Conservation (phyloP, 2,888 invertebrate genomes). For the Pollenia labialis region DNA sequence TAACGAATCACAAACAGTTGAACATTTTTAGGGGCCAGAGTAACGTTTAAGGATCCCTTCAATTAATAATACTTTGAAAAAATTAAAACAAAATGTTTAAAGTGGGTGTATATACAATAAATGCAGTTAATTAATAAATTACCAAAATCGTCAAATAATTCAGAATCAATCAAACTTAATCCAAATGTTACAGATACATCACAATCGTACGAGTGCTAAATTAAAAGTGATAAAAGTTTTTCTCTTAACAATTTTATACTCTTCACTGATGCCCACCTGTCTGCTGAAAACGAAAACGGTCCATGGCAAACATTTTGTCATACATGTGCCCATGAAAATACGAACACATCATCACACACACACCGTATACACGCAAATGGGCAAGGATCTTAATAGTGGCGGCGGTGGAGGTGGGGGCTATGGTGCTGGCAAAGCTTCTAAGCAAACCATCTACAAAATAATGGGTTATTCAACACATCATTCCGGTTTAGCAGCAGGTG, state of each 20-base stretch:
- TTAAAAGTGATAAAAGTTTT: conserved; percentile 58
- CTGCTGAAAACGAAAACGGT: conserved; percentile 60
- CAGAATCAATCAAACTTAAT: conserved; percentile 18
- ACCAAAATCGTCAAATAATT: conserved; percentile 13
- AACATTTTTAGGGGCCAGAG: conserved; percentile 44
- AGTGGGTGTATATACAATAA: conserved; percentile 51
- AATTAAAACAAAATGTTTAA: conserved; percentile 51
- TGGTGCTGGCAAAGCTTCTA: conserved; percentile 80
- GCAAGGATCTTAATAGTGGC: conserved; percentile 81
- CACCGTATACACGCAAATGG: conserved; percentile 88
- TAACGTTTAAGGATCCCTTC: conserved; percentile 42
- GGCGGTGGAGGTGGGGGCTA: conserved; percentile 45
- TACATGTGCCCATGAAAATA: conserved; percentile 91
- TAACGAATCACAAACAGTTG: conserved; percentile 61
- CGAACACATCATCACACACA: conserved; percentile 91
- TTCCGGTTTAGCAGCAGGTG: conserved; percentile 85
- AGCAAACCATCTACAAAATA: conserved; percentile 80
- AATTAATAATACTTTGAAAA: not conserved
- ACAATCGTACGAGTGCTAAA: conserved; percentile 37
- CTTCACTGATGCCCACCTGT: conserved; percentile 63
- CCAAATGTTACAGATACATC: conserved; percentile 64
- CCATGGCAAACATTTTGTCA: conserved; percentile 88
- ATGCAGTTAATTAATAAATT: not conserved
- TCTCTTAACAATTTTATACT: conserved; percentile 64
- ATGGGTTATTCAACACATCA: conserved; percentile 83